A percentile compares a stretch with the other conserved stretches of the same genome.
phyloP scores from a whole-genome alignment of 2,113 vertebrate species.

The Pelobates fuscus region DNA sequence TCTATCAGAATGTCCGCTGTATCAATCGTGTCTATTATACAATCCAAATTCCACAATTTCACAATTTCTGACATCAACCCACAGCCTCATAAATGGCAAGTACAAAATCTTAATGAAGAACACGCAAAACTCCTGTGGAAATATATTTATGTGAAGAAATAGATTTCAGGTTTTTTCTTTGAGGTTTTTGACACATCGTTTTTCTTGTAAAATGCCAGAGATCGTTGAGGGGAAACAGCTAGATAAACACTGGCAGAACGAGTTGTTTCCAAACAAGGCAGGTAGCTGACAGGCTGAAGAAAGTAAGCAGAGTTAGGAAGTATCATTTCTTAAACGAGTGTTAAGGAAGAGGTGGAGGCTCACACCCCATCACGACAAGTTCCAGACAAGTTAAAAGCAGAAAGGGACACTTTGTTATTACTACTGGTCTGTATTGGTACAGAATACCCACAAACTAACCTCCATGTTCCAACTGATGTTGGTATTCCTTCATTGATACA shows the following conservation, averaged over 20 bases:
- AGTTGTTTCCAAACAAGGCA: slow-evolving; percentile 42
- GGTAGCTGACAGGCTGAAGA: slow-evolving; percentile 37
- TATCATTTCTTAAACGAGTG: slow-evolving; percentile 18
- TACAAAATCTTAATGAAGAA: background rate
- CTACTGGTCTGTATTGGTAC: no score
- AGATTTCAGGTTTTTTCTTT: slow-evolving; percentile 29
- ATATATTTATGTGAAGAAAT: slow-evolving; percentile 26
- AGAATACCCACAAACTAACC: no score
- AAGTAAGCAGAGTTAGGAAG: slow-evolving; percentile 21
- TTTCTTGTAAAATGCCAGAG: slow-evolving; percentile 33
- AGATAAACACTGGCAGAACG: slow-evolving; percentile 47
- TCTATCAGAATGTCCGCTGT: no score
- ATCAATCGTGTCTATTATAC: slow-evolving; percentile 16
- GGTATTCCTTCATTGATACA: no score
- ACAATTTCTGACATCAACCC: slow-evolving; percentile 5
- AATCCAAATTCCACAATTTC: slow-evolving; percentile 32
- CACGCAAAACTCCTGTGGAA: slow-evolving; percentile 17
- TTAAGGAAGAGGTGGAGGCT: background rate
- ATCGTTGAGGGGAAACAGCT: slow-evolving; percentile 48
- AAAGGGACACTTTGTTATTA: no score
- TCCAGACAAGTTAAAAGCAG: no score
- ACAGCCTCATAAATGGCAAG: background rate
- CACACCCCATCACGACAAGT: no score
- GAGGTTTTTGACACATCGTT: slow-evolving; percentile 40
- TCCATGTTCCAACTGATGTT: no score